A percentile compares a stretch with the other conserved stretches of the same genome.
Conservation (phyloP, 2,888 invertebrate genomes). For the Panzeria rudis region DNA sequence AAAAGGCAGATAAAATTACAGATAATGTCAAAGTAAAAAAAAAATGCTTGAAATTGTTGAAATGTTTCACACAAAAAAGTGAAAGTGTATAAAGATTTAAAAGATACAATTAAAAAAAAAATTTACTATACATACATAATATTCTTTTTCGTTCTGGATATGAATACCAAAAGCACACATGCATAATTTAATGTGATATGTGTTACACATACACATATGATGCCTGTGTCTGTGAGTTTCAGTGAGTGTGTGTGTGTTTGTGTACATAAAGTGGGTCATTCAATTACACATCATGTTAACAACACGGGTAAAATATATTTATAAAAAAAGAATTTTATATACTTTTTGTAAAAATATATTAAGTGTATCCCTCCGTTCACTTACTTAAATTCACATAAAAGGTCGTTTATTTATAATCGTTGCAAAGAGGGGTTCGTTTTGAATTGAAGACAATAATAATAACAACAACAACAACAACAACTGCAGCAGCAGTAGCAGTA, state of each 20-base stretch:
- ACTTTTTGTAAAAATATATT: conserved; percentile 1
- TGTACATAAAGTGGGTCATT: conserved; percentile 63
- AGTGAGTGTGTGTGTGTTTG: conserved; percentile 11
- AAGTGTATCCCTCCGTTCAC: conserved; percentile 39
- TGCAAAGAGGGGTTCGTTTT: conserved; percentile 14
- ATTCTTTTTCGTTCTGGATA: background rate
- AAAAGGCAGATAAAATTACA: background rate
- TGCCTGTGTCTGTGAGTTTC: conserved; percentile 1
- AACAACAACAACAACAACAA: background rate
- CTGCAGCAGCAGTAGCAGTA: background rate
- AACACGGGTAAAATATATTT: conserved; percentile 28
- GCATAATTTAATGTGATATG: conserved; percentile 28
- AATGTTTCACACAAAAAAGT: background rate
- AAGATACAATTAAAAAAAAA: conserved; percentile 4
- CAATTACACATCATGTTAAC: conserved; percentile 50
- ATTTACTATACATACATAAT: conserved; percentile 4
- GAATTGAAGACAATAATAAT: background rate
- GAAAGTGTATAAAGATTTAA: conserved; percentile 17
- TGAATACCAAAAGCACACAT: conserved; percentile 37
- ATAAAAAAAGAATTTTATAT: conserved; percentile 2
- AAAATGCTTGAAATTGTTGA: background rate
- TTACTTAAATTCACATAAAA: conserved; percentile 35
- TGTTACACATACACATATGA: conserved; percentile 25
- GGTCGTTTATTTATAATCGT: conserved; percentile 57
- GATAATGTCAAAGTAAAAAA: background rate